Base-by-base conservation (phyloP, 2,113 vertebrate genomes). In the Neodon shergylaensis region DNA sequence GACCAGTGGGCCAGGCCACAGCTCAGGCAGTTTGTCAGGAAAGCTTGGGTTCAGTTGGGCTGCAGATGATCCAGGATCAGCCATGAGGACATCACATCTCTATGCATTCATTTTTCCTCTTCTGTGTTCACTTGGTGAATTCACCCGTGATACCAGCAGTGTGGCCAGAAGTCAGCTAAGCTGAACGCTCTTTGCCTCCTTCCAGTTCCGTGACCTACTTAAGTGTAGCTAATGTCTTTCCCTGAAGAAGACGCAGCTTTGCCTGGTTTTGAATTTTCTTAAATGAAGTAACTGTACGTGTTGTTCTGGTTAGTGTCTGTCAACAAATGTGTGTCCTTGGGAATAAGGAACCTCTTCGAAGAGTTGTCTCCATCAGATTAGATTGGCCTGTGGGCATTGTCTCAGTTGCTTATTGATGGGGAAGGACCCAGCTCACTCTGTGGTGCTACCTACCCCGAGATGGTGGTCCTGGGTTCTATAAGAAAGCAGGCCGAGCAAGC, bases 31-130 rank as follows among this genome's bases (percentile, higher is more conserved):
- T 16, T 39, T n/a, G 31, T 11, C 66, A 9, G 8, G 78, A 42
- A 74, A 74, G 31, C 94, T 52, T 33, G 65, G 78, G 39, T 86
- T 85, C 78, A 10, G 33, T 76, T 83, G 54, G 68, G 10, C 52
- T 36, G 79, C 58, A 89, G 88, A 79, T 47, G 72, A 76, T 68
- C 39, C 73, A 63, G 73, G 94, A n/a, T 76, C 72, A 95, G 33
- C 61, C 72, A 89, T 22, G 58, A 22, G 44, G 66, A 39, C 3
- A 5, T 81, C 72, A 68, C 72, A 36, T 74, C 54, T 58, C n/a
- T n/a, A 68, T 47, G 12, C 84, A 52, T 61, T 47, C 54, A 58
- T 85, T 89, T 93, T 77, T 24, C 4, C 54, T 95, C 16, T 92
- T n/a, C 44, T 58, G 39, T 84, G 63, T 88, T 92, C 92, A 89